These are phyloP conservation scores for Psophia crepitans DNA, from an alignment of 2,113 vertebrate species.

Conservation along the genomic window DNA sequence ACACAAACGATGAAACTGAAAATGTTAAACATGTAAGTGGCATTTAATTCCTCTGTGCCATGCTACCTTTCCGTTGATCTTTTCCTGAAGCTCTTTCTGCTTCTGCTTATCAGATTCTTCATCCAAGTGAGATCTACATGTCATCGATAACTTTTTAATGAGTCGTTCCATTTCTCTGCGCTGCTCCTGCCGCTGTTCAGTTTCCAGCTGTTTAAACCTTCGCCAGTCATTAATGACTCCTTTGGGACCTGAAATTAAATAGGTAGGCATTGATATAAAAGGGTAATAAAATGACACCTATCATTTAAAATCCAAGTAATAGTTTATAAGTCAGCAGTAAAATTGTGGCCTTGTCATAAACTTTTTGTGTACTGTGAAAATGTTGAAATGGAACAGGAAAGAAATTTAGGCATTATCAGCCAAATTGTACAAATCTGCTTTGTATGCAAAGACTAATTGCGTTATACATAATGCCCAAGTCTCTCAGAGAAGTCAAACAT, in stretches of 20 bases:
- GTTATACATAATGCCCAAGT: neutral
- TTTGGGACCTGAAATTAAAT: slow-evolving; percentile 84
- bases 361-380: neutral
- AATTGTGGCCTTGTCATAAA: neutral
- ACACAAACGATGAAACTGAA: neutral
- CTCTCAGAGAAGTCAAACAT: neutral
- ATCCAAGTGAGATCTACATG: slow-evolving; percentile 90
- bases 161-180: slow-evolving; percentile 91
- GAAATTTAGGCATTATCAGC: neutral
- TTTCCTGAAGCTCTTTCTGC: slow-evolving; percentile 88
- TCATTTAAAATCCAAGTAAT: neutral
- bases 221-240: slow-evolving; percentile 98
- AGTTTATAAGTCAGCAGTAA: neutral
- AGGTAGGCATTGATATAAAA: rapidly evolving
- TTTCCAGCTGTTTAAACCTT: slow-evolving; percentile 94
- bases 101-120: slow-evolving; percentile 85
- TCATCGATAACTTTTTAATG: slow-evolving; percentile 92
- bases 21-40: neutral
- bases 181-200: slow-evolving; percentile 91
- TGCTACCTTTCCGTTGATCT: slow-evolving; percentile 89
- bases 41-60: neutral
- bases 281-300: neutral
- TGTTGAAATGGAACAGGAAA: neutral
- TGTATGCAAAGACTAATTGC: neutral
- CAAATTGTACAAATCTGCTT: neutral